Conservation (phyloP, 2,888 invertebrate species). For the Sesamia inferens region DNA sequence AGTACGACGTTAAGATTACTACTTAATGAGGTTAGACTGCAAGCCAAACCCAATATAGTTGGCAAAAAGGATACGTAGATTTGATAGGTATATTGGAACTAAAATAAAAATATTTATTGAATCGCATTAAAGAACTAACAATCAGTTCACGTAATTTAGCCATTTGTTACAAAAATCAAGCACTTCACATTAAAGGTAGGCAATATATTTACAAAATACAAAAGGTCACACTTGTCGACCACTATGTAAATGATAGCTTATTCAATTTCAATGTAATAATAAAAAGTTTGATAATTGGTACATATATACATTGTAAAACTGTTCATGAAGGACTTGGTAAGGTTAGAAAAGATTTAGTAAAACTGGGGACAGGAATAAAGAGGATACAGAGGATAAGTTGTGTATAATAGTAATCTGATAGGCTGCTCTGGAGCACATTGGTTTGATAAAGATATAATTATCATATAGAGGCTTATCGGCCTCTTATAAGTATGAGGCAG, state of each 20-base stretch:
- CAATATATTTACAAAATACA: slow-evolving; percentile 23
- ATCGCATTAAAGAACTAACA: slow-evolving; percentile 2
- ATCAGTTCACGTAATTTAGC: slow-evolving; percentile 2
- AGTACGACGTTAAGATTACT: neutral
- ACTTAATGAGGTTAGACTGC: neutral
- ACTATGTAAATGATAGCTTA: slow-evolving; percentile 27
- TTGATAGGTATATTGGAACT: neutral
- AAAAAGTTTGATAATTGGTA: slow-evolving; percentile 15
- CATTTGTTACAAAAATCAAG: slow-evolving; percentile 1
- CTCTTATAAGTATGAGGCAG: neutral
- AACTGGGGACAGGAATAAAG: neutral
- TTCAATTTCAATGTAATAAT: slow-evolving; percentile 5
- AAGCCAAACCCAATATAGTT: neutral
- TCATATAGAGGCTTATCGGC: neutral
- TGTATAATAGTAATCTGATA: neutral
- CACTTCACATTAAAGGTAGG: slow-evolving; percentile 10
- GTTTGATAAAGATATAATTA: neutral
- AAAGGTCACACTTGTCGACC: slow-evolving; percentile 35
- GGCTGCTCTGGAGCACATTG: neutral
- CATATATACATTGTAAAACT: neutral
- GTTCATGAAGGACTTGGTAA: neutral
- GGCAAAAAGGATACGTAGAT: neutral
- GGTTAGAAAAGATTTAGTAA: neutral
- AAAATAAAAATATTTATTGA: neutral
- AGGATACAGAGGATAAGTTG: neutral